Percentiles rank a stretch among this genome's conserved stretches.
phyloP scores from a whole-genome alignment of 2,888 invertebrate species.

The Romanomermis culicivorax region DNA sequence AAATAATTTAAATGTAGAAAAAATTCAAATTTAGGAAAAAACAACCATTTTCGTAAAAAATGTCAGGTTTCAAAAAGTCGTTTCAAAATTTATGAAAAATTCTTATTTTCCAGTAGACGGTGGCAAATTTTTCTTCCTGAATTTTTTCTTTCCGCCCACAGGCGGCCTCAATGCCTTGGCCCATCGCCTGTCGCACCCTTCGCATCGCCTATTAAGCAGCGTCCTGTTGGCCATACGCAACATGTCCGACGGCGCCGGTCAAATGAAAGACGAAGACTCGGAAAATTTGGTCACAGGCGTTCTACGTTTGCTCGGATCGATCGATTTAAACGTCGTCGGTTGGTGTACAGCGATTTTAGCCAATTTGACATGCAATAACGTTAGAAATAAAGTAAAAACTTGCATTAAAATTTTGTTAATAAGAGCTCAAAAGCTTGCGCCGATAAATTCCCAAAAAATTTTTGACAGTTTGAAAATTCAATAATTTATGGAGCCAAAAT shows the following conservation, averaged over 20 bases:
- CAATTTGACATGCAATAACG: conserved; percentile 97
- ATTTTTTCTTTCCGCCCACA: not conserved
- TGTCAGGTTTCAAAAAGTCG: too few relatives aligned
- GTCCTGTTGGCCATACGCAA: conserved; percentile 93
- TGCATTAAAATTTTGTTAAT: too few relatives aligned
- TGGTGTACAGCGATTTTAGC: conserved; percentile 95
- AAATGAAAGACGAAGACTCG: conserved; percentile 35
- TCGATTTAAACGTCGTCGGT: conserved; percentile 86
- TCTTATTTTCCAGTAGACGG: too few relatives aligned
- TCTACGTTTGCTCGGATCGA: conserved; percentile 50
- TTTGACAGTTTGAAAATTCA: too few relatives aligned
- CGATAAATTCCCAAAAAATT: too few relatives aligned
- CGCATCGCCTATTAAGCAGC: conserved; percentile 79
- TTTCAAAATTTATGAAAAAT: too few relatives aligned
- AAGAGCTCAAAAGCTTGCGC: too few relatives aligned
- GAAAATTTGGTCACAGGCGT: conserved; percentile 49
- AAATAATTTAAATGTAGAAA: too few relatives aligned
- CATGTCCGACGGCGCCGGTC: conserved; percentile 91
- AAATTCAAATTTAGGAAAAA: too few relatives aligned
- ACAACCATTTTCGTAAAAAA: too few relatives aligned
- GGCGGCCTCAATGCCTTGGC: conserved; percentile 81
- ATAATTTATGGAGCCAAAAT: too few relatives aligned
- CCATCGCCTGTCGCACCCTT: conserved; percentile 78
- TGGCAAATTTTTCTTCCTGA: too few relatives aligned
- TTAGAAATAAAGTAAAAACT: conserved; percentile 58